Conservation (phyloP, 64 coral and sea anemone genomes). For the Porites lutea region DNA sequence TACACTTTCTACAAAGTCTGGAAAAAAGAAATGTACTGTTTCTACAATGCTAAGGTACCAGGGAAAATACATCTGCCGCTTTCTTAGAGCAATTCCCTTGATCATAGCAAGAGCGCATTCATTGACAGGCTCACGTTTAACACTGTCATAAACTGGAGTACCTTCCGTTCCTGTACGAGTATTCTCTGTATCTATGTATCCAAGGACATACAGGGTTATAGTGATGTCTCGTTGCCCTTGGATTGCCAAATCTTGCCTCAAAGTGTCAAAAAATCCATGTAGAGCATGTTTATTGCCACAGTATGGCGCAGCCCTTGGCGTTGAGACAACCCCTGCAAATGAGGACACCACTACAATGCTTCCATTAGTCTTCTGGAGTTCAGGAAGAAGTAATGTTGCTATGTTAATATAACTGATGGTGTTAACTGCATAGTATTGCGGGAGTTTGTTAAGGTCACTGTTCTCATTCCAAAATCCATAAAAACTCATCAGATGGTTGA, state of each 20-base stretch:
- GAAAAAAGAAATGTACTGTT: conserved; percentile 24
- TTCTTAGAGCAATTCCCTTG: conserved; percentile 47
- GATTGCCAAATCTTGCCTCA: conserved; percentile 69
- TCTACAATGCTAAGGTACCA: conserved; percentile 51
- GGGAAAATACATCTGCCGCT: conserved; percentile 81
- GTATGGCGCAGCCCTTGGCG: conserved; percentile 57
- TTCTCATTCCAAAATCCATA: conserved; percentile 70
- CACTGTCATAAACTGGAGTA: neutral
- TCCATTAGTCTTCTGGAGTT: conserved; percentile 62
- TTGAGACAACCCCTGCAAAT: conserved; percentile 36
- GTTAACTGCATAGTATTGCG: conserved; percentile 69
- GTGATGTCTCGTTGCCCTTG: conserved; percentile 57
- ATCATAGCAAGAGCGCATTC: conserved; percentile 76
- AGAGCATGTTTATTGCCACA: conserved; percentile 79
- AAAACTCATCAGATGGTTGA: conserved; percentile 59
- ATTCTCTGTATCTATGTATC: conserved; percentile 63
- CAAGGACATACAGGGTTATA: conserved; percentile 74
- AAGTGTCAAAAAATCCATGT: conserved; percentile 80
- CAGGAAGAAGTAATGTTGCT: conserved; percentile 72
- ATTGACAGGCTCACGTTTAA: conserved; percentile 61
- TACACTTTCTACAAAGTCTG: conserved; percentile 55
- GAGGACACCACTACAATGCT: conserved; percentile 72
- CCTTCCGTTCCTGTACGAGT: neutral
- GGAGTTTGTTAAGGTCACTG: conserved; percentile 68
- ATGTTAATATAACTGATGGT: conserved; percentile 88